Evolutionary conservation across 2,113 vertebrate genomes (phyloP).

Genomic region (Lagopus muta): DNA sequence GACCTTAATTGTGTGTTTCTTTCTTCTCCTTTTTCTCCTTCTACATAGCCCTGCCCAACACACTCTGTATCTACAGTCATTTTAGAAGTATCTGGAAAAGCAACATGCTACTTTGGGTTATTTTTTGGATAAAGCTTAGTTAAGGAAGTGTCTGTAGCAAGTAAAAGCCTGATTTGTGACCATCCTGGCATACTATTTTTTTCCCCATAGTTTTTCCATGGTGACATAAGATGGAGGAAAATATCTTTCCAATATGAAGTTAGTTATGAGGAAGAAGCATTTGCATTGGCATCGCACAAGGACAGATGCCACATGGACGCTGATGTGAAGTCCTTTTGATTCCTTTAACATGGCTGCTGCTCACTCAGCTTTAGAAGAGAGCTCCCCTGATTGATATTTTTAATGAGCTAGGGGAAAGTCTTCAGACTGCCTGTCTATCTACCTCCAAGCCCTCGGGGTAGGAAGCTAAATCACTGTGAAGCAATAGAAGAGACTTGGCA

Average conservation of each 20-base stretch:
- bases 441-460: not conserved
- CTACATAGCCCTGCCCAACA: not conserved
- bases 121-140: not conserved
- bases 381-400: not conserved
- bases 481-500: not conserved
- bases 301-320: not conserved
- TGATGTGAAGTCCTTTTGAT: not conserved
- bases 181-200: not conserved
- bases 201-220: not conserved
- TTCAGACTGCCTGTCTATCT: conserved; percentile 5
- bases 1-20: not conserved
- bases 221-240: not conserved
- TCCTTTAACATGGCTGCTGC: not conserved
- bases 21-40: not conserved
- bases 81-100: not conserved
- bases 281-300: not conserved
- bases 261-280: not conserved
- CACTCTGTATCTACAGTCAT: not conserved
- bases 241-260: not conserved
- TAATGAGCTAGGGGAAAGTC: conserved; percentile 7
- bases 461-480: conserved; percentile 6
- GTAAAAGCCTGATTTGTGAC: not conserved
- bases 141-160: not conserved
- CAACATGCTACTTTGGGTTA: not conserved
- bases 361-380: not conserved